Evolutionary conservation across 2,888 invertebrate genomes (phyloP), one percentile per base, ranked within the genome.

Genomic region (Panopea generosa): DNA sequence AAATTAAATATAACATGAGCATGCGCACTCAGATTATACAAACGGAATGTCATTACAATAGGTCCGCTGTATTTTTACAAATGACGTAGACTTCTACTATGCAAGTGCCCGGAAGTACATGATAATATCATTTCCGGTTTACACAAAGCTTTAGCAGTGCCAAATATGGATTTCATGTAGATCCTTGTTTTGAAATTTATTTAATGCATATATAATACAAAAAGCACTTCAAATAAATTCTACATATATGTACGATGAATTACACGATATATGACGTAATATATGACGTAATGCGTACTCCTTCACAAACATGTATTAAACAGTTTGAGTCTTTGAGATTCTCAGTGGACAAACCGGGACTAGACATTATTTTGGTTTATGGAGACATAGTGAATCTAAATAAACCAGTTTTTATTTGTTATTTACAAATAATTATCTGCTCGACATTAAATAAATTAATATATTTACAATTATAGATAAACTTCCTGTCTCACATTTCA

Each of bases 101-200:
- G 52, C 40, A 16, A n/a, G 63, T 24, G 40, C 38, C 52, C 53
- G 52, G 63, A 63, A 18, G 33, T 38, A 26, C 16, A 24, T 43
- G 43, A 26, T n/a, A 45, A 63, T 53, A 24, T 63, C 63, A 52
- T 26, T 53, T 43, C 63, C 50, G 38, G 62, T 50, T 38, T 18
- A 6, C 20, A 38, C 9, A 11, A 40, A n/a, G 33, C 22, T 11
- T 24, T 26, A 53, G 63, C 52, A 63, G 63, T 63, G 63, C 63
- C 63, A 63, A n/a, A 67, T 40, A 65, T 80, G 84, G 84, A 84
- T 82, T 84, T 84, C 81, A 73, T 72, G 72, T 68, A 81, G 84
- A 84, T 84, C 84, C 84, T 76, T 69, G 57, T 33, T 22, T 26
- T 9, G 27, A 26, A 29, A 24, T 27, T 26, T 53, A n/a, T 26